Conservation (phyloP, 2,113 vertebrate genomes). For the Neolamprologus falcicula region DNA sequence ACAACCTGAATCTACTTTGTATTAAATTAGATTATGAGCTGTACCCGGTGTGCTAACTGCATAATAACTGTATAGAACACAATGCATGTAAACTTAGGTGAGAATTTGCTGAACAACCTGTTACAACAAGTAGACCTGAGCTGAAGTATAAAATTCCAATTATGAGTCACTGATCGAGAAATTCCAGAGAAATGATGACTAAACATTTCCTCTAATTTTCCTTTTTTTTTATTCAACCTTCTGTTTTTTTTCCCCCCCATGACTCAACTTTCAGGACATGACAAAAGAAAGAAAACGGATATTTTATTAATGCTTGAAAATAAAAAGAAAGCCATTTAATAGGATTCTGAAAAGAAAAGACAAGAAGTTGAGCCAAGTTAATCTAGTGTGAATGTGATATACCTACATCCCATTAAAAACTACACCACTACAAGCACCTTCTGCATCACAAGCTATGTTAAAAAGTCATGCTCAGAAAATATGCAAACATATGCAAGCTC, state of each 20-base stretch:
- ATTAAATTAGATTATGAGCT: neutral
- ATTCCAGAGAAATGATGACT: neutral
- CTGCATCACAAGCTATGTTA: neutral
- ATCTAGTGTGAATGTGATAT: neutral
- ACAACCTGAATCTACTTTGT: neutral
- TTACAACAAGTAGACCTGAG: neutral
- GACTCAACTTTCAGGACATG: neutral
- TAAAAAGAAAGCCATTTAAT: neutral
- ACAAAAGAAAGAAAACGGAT: neutral
- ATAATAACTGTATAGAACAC: neutral
- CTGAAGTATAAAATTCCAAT: neutral
- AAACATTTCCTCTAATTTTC: neutral
- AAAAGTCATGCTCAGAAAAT: neutral
- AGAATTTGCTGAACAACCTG: neutral
- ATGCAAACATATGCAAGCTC: neutral
- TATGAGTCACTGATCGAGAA: neutral
- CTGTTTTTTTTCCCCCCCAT: neutral
- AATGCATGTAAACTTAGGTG: neutral
- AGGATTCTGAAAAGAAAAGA: neutral
- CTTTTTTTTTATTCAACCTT: neutral
- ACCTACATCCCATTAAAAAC: neutral
- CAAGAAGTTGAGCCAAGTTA: neutral
- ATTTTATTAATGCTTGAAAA: neutral
- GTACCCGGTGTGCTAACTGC: neutral
- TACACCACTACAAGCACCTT: neutral